A percentile compares a stretch with the other conserved stretches of the same genome.
phyloP scores from a whole-genome alignment of 2,797 vertebrate genomes.

The Arctocebus calabarensis region DNA sequence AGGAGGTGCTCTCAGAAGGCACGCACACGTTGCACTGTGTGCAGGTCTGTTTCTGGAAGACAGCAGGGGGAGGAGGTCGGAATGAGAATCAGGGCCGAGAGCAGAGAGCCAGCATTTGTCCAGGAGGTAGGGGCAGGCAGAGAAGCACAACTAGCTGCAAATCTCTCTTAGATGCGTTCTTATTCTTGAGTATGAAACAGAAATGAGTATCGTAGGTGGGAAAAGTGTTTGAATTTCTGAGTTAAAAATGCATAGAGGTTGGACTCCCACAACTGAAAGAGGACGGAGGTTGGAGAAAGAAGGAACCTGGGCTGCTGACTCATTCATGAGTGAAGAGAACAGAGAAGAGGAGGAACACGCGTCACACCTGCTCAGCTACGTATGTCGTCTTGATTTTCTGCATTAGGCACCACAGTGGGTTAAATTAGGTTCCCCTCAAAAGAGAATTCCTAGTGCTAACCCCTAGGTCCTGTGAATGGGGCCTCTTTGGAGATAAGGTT shows the following conservation, averaged over 20 bases:
- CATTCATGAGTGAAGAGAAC: background rate
- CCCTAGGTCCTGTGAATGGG: no score
- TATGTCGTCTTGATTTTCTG: background rate
- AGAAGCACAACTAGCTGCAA: no score
- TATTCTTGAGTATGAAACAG: no score
- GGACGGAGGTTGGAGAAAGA: background rate
- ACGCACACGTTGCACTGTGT: background rate
- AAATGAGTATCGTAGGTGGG: background rate
- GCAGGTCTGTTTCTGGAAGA: background rate
- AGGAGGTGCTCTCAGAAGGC: background rate
- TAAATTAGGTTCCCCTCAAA: background rate
- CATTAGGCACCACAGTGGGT: fast-evolving
- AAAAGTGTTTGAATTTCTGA: background rate
- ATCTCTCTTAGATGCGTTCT: no score
- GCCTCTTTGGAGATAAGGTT: background rate
- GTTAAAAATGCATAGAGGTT: background rate
- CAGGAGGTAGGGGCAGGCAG: fast-evolving
- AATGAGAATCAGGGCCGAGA: background rate
- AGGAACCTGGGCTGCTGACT: background rate
- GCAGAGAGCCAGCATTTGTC: background rate
- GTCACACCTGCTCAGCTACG: fast-evolving
- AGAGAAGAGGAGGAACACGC: background rate
- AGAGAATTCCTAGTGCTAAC: fast-evolving
- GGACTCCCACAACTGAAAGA: background rate
- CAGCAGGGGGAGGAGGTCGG: background rate